Conservation (phyloP, 2,888 invertebrate genomes). For the Mayetiola destructor region DNA sequence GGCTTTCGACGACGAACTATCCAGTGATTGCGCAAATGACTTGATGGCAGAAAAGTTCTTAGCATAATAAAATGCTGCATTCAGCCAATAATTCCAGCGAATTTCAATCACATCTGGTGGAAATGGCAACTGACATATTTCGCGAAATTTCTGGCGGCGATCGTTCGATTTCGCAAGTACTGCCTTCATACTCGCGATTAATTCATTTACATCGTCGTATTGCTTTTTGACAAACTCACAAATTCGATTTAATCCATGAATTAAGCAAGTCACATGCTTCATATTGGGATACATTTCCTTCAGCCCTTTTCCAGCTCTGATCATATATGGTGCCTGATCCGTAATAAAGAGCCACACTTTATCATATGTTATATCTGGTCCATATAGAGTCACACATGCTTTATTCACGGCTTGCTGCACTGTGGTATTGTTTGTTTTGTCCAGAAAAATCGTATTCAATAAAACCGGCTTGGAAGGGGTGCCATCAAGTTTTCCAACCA, state of each 20-base stretch:
- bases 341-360: neutral
- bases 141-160: neutral
- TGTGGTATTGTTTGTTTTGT: neutral
- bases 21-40: neutral
- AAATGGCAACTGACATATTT: neutral
- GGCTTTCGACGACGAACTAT: neutral
- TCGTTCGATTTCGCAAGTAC: neutral
- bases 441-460: neutral
- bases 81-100: neutral
- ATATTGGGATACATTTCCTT: neutral
- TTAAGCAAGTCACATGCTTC: neutral
- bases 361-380: neutral
- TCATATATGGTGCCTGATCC: neutral
- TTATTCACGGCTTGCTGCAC: neutral
- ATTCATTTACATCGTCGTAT: neutral
- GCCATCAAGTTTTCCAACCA: neutral
- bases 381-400: neutral
- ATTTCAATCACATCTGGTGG: neutral
- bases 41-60: neutral
- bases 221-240: neutral
- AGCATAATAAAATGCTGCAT: neutral
- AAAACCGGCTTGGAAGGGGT: neutral
- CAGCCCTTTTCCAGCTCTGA: neutral
- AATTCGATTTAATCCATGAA: neutral
- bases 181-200: conserved; percentile 1